Evolutionary conservation across 2,113 vertebrate species (phyloP), one percentile per base, ranked within the genome.

Genomic region (Corydoras maculifer): DNA sequence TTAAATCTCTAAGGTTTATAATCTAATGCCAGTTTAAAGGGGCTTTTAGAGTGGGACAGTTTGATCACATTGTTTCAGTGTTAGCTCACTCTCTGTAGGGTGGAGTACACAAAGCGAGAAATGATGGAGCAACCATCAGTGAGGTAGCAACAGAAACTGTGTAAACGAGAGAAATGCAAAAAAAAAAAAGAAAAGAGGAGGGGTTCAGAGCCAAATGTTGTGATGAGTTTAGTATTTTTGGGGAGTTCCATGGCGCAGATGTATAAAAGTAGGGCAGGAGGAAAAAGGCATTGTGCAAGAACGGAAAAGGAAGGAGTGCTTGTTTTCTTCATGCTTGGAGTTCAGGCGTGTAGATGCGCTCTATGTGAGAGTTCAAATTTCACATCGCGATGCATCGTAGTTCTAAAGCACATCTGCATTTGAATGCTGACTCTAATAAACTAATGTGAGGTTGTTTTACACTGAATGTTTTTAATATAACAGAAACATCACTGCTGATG

Each of bases 181-280:
- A 72, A 18, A 54, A 11, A 3, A 15, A 54, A 62, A 66, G 18
- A n/a, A 29, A 54, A 15, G 55, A 58, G 72, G 55, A 50, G 31
- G 55, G 62, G 68, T 48, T 69, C 63, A 31, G 11, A 66, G 68
- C 54, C 68, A 75, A 77, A 68, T 69, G 63, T 55, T 71, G 68
- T 71, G 69, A 77, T 65, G 67, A 75, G 73, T 81, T 58, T 70
- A 77, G 72, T 73, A 15, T 83, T 75, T 73, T 32, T 75, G 72
- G 82, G 77, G 76, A 77, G 78, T 82, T 77, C 69, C 78, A 74
- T 58, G 55, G 77, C 72, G 78, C 84, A 82, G 85, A 82, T 87
- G 82, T 82, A 70, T 73, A 76, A 80, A 81, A 81, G 73, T 77
- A 75, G 77, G 78, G 66, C 61, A 57, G 67, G 68, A 62, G 55